Evolutionary conservation across 2,888 invertebrate species (phyloP), one percentile per base, ranked within the genome.

Genomic region (Crossocerus cetratus): DNA sequence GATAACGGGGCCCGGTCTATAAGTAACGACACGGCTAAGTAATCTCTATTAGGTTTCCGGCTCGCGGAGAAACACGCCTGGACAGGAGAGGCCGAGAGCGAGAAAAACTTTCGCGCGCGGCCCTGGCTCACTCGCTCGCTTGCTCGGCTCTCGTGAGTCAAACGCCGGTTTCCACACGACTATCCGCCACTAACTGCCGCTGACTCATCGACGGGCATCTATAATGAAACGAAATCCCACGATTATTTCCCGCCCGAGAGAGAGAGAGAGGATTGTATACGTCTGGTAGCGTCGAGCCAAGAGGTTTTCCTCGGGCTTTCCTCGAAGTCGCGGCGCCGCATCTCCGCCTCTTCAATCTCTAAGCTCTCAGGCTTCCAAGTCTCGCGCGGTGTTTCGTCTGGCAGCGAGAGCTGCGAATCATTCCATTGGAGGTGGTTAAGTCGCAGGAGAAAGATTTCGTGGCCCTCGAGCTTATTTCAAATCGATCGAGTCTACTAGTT

Each of bases 121-220:
- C 69, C 68, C 72, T 66, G 76, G 60, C 69, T 57, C 65, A 65
- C 16, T 5, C 13, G 43, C 4, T 5, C 13, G 13, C 43, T 43
- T 43, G 43, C 45, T 45, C 16, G 49, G 60, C 53, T 69, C 74
- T 64, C 76, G 43, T 78, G 72, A 78, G 66, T 78, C 76, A 72
- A 72, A 69, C 65, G 58, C 45, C 70, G 60, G 58, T 73, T 77
- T 78, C 74, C 74, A 71, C 59, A 70, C 76, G 69, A 32, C 8
- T 32, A 69, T 69, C 63, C 75, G 63, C 69, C 68, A 72, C 63
- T 61, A 71, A 74, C 69, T 63, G 53, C 60, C 58, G 64, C 45
- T 79, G 79, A 80, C 69, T 80, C 80, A 80, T 65, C 77, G 60
- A 66, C 70, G 62, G 65, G 72, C 53, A 76, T 77, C 70, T 77